Evolutionary conservation across 2,113 vertebrate genomes (phyloP).

Genomic region (Siphamia tubifer): DNA sequence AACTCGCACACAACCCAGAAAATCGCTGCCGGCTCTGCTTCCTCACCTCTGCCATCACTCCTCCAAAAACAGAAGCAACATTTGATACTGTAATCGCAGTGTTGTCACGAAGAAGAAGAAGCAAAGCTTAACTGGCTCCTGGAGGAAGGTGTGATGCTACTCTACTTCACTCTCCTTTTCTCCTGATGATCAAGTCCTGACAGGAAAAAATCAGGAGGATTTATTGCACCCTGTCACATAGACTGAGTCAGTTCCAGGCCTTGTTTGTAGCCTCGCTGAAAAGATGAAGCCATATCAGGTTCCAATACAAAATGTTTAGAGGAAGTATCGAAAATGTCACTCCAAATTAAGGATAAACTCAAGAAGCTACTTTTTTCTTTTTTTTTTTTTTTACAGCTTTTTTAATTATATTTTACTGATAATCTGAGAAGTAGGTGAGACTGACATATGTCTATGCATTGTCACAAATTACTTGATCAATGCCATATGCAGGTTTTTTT

Average conservation of each 20-base stretch:
- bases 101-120: slow-evolving; percentile 54
- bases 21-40: slow-evolving; percentile 39
- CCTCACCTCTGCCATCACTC: slow-evolving; percentile 41
- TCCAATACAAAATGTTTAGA: not conserved
- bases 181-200: slow-evolving; percentile 64
- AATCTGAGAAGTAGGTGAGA: no score
- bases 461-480: no score
- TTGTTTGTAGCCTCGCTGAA: slow-evolving; percentile 34
- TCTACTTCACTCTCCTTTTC: not conserved
- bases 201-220: slow-evolving; percentile 62
- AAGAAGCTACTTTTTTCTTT: no score
- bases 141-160: slow-evolving; percentile 48
- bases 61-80: slow-evolving; percentile 67
- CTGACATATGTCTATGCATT: no score
- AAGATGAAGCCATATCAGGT: slow-evolving; percentile 29
- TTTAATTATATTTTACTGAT: no score
- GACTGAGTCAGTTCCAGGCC: slow-evolving; percentile 31
- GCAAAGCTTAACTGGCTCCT: slow-evolving; percentile 33
- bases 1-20: slow-evolving; percentile 21
- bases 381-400: no score
- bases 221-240: slow-evolving; percentile 61
- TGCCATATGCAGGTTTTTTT: no score
- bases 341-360: not conserved
- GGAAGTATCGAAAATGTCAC: not conserved
- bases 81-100: slow-evolving; percentile 69